Evolutionary conservation across 2,888 invertebrate species (phyloP).

Genomic region (Phania funesta): DNA sequence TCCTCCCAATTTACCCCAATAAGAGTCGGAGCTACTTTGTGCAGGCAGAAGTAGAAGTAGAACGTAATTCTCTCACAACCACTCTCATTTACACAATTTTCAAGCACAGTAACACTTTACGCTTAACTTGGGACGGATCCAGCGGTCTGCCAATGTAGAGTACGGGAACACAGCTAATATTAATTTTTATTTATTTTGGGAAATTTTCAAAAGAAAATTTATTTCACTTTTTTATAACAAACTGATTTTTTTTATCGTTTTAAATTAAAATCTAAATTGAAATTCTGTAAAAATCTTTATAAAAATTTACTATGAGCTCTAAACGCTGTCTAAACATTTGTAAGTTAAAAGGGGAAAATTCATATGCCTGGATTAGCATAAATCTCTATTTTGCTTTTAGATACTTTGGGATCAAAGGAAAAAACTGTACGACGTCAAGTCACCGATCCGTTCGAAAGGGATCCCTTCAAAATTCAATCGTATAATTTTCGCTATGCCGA

Average conservation of each 20-base stretch:
- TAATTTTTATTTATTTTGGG: constrained; percentile 8
- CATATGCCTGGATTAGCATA: background rate
- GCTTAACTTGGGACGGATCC: too few species aligned
- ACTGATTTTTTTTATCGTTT: background rate
- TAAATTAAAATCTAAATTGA: constrained; percentile 2
- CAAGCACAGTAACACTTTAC: too few species aligned
- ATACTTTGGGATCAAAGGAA: constrained; percentile 66
- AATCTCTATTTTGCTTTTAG: constrained; percentile 17
- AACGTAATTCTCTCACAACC: too few species aligned
- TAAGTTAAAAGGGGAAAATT: constrained; percentile 57
- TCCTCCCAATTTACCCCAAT: too few species aligned
- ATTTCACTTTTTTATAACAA: background rate
- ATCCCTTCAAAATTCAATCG: constrained; percentile 78
- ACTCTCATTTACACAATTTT: too few species aligned
- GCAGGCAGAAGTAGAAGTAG: too few species aligned
- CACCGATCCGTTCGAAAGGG: constrained; percentile 74
- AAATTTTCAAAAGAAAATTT: constrained; percentile 13
- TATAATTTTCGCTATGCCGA: constrained; percentile 77
- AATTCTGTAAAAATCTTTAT: constrained; percentile 34
- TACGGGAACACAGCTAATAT: too few species aligned
- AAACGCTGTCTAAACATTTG: constrained; percentile 68
- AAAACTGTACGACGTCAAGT: background rate
- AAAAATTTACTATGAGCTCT: constrained; percentile 68
- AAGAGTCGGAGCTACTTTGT: too few species aligned
- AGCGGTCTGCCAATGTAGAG: too few species aligned